phyloP scores from a whole-genome alignment of 2,797 vertebrate species.

The Crypturellus tataupa region DNA sequence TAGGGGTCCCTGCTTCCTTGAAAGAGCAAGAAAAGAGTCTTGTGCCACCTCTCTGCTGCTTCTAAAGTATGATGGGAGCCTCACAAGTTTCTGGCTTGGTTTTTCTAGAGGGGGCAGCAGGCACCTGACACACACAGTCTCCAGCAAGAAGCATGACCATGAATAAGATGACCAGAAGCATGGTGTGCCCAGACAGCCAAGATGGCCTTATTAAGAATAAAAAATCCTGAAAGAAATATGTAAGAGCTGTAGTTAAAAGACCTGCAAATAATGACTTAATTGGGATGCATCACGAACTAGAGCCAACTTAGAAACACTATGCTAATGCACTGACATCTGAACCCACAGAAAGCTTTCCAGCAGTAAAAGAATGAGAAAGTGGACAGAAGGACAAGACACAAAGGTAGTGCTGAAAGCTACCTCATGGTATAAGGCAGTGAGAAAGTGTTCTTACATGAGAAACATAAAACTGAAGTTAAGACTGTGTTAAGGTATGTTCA shows the following conservation, averaged over 20 bases:
- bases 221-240: neutral
- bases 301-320: neutral
- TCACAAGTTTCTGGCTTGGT: neutral
- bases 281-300: neutral
- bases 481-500: neutral
- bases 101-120: neutral
- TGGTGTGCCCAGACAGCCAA: neutral
- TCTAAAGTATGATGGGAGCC: neutral
- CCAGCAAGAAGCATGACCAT: neutral
- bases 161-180: accelerated
- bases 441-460: neutral
- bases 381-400: neutral
- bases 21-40: neutral
- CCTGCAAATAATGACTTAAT: neutral
- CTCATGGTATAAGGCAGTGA: neutral
- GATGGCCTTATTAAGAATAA: neutral
- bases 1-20: neutral
- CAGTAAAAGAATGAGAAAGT: neutral
- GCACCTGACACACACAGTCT: neutral
- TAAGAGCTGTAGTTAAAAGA: neutral
- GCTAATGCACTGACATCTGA: neutral
- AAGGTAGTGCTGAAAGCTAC: neutral
- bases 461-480: neutral
- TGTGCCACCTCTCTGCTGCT: neutral
- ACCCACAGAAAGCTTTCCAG: neutral